Percentiles rank a stretch among this genome's conserved stretches.
These are phyloP conservation scores for Orchesellides sinensis DNA, from an alignment of 2,888 invertebrate genomes.

Conservation along the genomic window DNA sequence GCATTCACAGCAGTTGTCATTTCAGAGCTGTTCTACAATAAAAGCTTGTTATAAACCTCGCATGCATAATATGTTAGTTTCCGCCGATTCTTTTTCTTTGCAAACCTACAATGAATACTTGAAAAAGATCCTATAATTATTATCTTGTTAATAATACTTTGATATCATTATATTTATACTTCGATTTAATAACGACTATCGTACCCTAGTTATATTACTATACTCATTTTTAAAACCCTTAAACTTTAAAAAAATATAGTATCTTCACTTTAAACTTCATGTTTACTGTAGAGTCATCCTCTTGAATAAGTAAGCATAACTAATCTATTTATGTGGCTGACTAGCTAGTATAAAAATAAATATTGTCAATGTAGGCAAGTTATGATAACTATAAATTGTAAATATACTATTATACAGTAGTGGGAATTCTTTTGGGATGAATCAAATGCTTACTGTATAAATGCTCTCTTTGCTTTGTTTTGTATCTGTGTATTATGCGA, in stretches of 20 bases:
- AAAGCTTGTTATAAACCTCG: neutral
- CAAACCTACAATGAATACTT: neutral
- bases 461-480: neutral
- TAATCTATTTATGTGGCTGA: no score
- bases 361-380: no score
- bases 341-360: no score
- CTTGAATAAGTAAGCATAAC: no score
- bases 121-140: constrained; percentile 13
- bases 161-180: no score
- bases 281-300: no score
- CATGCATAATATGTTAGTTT: constrained; percentile 25
- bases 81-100: constrained; percentile 57
- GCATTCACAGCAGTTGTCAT: neutral
- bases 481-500: neutral
- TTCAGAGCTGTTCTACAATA: neutral
- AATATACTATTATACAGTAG: no score
- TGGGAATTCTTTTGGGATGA: constrained; percentile 1
- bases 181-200: neutral
- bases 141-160: constrained; percentile 16
- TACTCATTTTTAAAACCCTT: neutral
- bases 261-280: no score
- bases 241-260: no score
- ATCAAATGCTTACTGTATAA: neutral
- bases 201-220: neutral
- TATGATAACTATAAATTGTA: no score